These are phyloP conservation scores for Druceiella hillmani DNA, from an alignment of 2,888 invertebrate species.

Conservation along the genomic window DNA sequence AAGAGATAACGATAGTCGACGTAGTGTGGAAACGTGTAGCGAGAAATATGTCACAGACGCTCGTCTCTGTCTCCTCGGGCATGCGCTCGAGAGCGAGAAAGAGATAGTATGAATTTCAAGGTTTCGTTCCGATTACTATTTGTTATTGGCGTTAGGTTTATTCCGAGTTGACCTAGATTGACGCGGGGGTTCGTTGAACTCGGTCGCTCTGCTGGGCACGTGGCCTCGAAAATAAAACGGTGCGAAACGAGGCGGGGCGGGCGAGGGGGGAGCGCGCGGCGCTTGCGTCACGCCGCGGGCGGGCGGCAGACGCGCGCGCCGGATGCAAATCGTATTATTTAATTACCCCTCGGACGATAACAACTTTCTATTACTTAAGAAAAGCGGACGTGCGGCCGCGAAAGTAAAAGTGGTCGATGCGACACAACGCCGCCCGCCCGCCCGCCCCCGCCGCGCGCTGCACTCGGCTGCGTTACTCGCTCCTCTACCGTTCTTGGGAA, in stretches of 20 bases:
- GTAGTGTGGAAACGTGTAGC: neutral
- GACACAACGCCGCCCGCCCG: no score
- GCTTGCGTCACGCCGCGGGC: no score
- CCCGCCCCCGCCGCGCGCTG: no score
- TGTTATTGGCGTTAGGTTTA: slow-evolving; percentile 53
- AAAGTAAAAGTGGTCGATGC: no score
- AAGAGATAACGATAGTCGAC: slow-evolving; percentile 6
- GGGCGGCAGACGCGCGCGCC: no score
- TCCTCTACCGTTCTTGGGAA: no score
- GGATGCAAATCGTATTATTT: no score
- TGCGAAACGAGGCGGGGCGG: slow-evolving; percentile 33
- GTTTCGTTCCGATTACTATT: slow-evolving; percentile 47
- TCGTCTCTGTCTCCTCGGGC: slow-evolving; percentile 4
- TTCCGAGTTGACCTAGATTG: slow-evolving; percentile 53
- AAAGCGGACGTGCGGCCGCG: no score
- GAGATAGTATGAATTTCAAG: slow-evolving; percentile 40
- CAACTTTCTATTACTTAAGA: no score
- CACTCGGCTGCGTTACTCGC: no score
- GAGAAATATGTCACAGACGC: no score
- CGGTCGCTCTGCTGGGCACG: slow-evolving; percentile 47
- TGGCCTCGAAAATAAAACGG: slow-evolving; percentile 53
- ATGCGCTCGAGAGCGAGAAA: slow-evolving; percentile 37
- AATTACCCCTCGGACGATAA: no score
- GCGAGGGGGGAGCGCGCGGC: slow-evolving; percentile 30
- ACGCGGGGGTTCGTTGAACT: slow-evolving; percentile 51